These are phyloP conservation scores for Fragum fragum DNA, from an alignment of 2,888 invertebrate species.

Conservation along the genomic window DNA sequence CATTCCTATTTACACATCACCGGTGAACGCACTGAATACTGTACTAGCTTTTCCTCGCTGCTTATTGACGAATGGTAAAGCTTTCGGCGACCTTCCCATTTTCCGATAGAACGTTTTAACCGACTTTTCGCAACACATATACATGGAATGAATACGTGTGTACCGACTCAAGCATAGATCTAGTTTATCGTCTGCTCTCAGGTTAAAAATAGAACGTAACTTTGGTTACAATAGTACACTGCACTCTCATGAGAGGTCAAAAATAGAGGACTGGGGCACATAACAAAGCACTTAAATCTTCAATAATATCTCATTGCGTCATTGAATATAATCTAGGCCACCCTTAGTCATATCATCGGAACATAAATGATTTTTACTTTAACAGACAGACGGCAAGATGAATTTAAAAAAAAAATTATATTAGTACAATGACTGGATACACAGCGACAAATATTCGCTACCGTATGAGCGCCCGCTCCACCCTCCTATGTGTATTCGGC, in stretches of 20 bases:
- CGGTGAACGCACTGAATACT: not conserved
- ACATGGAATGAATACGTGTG: constrained; percentile 4
- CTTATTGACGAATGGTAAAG: constrained; percentile 3
- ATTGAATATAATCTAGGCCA: too few species aligned
- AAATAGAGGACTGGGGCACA: not conserved
- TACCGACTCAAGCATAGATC: not conserved
- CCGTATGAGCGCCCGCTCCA: too few species aligned
- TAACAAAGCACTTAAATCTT: not conserved
- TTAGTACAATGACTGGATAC: too few species aligned
- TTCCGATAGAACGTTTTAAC: constrained; percentile 3
- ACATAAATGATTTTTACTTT: too few species aligned
- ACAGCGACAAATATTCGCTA: too few species aligned
- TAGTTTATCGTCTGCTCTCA: not conserved
- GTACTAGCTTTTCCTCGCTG: not conserved
- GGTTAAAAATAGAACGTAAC: constrained; percentile 4
- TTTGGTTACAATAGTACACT: constrained; percentile 15
- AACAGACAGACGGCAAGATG: too few species aligned
- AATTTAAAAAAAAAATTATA: too few species aligned
- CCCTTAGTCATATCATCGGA: too few species aligned
- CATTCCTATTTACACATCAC: not conserved
- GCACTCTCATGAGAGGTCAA: constrained; percentile 15
- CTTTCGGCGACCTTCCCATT: not conserved
- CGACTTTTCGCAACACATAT: not conserved
- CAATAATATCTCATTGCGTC: too few species aligned
- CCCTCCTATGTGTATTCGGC: too few species aligned